Conservation (phyloP, 2,113 vertebrate genomes). For the Lagenorhynchus albirostris region DNA sequence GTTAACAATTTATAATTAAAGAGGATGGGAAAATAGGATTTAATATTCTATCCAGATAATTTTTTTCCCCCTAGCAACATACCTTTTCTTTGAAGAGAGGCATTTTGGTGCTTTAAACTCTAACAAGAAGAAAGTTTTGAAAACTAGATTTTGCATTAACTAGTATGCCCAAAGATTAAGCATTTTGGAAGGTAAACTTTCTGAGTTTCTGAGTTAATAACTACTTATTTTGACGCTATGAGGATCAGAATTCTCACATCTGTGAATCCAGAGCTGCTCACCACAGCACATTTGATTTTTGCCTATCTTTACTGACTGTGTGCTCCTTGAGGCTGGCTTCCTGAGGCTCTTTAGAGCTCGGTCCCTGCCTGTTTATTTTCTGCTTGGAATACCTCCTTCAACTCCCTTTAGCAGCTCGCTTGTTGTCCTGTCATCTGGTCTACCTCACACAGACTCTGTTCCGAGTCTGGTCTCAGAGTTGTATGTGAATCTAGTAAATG, state of each 20-base stretch:
- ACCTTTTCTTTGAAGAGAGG: neutral
- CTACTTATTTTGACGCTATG: neutral
- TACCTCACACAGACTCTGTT: too few species aligned
- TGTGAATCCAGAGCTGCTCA: neutral
- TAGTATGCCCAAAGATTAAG: neutral
- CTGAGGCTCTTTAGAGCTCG: neutral
- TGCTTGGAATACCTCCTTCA: neutral
- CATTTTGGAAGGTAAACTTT: neutral
- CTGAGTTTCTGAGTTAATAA: neutral
- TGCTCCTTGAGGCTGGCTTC: neutral
- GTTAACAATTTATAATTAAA: neutral
- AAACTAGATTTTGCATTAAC: neutral
- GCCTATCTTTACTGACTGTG: accelerated
- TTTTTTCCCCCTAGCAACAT: neutral
- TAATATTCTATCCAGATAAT: neutral
- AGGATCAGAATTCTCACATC: neutral
- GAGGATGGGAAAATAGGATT: neutral
- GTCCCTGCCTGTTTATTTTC: neutral
- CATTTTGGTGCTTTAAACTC: neutral
- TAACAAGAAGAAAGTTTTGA: neutral
- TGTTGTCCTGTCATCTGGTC: neutral
- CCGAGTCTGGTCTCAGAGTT: too few species aligned
- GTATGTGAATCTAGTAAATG: neutral
- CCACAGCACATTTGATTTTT: neutral
- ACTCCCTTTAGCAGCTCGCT: neutral